Base-by-base conservation (phyloP, 2,888 invertebrate species). In the Micoletzkya japonica region DNA sequence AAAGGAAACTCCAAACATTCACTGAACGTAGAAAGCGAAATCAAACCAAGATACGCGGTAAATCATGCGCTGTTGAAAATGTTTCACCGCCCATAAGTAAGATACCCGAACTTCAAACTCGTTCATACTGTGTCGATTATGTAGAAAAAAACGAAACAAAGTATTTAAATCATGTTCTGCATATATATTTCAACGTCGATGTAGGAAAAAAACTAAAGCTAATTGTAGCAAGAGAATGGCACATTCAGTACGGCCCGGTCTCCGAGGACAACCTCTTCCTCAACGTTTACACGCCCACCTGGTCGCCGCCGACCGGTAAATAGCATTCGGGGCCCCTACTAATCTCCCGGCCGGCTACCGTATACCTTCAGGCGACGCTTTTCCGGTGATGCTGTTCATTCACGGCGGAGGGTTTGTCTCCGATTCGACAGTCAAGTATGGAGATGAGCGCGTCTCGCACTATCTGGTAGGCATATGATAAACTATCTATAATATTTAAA, bases 391-490 rank as follows among this genome's bases (percentile, higher is more conserved):
- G 44, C 10, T 61, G 6, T 61, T 44, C 49, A 61, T 61, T 61
- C 61, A 61, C 30, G 61, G 61, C 26, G 61, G 61, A 44, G 61
- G 24, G 28, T 61, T 61, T 49, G 44, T 49, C 28, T 44, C 30
- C 7, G 61, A 61, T 61, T 44, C 44, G 49, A 30, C 61, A 6
- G 44, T 28, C 28, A 61, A 44, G 49, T 61, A 61, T 28, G 61
- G 61, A 61, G 61, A 61, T 61, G 24, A n/a, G 17, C 7, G 14
- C 20, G 17, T 61, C 28, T 61, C 28, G 20, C 4, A 61, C 30
- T 44, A 49, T 28, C 28, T 61, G n/a, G 60, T 60, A 6, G 20
- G 32, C 24, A 14, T 17, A 36, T 10, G 24, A 2, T 60, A 37
- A 57, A 20, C 6, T n/a, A 14, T 6, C 6, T 52, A 20, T 24